A percentile compares a stretch with the other conserved stretches of the same genome.
Evolutionary conservation across 2,888 invertebrate species (phyloP).

Genomic region (Melanchra persicariae): DNA sequence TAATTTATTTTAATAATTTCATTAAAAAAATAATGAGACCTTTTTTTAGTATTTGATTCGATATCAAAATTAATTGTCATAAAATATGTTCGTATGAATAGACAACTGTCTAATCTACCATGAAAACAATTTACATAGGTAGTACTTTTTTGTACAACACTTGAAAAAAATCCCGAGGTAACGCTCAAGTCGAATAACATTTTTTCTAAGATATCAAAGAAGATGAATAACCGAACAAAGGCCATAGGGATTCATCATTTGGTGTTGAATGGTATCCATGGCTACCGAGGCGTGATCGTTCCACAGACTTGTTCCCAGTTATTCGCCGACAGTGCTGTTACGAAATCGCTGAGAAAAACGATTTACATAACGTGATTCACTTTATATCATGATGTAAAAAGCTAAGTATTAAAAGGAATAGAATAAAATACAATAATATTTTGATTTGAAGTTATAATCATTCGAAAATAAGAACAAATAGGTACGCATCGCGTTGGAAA

Average conservation of each 20-base stretch:
- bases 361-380: conserved; percentile 78
- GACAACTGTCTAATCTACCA: background rate
- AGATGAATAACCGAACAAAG: conserved; percentile 53
- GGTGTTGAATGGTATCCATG: conserved; percentile 69
- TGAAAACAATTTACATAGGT: background rate
- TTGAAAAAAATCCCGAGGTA: conserved; percentile 10
- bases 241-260: conserved; percentile 60
- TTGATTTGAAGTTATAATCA: conserved; percentile 30
- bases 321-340: conserved; percentile 78
- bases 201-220: conserved; percentile 31
- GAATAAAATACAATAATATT: conserved; percentile 19
- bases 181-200: conserved; percentile 2
- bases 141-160: background rate
- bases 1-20: background rate
- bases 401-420: conserved; percentile 33
- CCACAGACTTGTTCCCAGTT: conserved; percentile 79
- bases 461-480: conserved; percentile 61
- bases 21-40: background rate
- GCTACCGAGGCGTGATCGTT: conserved; percentile 84
- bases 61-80: background rate
- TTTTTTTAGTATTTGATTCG: too few relatives aligned
- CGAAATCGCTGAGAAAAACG: conserved; percentile 81
- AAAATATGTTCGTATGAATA: background rate
- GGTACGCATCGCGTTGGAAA: conserved; percentile 74
- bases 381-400: conserved; percentile 55